These are phyloP conservation scores for Potorous gilbertii DNA, from an alignment of 2,797 vertebrate species.

Conservation along the genomic window DNA sequence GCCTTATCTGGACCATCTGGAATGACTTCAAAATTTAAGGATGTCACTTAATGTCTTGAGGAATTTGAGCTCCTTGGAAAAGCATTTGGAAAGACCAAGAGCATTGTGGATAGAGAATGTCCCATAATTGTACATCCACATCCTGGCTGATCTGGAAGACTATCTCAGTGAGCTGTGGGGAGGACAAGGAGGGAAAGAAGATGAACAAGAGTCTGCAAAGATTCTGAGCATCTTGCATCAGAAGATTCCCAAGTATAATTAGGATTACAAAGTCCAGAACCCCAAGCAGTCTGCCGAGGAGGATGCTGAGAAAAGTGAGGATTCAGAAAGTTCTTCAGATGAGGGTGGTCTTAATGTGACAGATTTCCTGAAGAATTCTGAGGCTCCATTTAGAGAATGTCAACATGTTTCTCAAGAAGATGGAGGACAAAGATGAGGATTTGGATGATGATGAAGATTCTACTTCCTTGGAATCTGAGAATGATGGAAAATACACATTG, in stretches of 20 bases:
- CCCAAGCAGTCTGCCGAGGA: constrained; percentile 94
- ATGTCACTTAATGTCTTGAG: constrained; percentile 94
- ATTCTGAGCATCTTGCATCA: constrained; percentile 94
- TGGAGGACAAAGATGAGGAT: constrained; percentile 78
- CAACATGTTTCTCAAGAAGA: constrained; percentile 90
- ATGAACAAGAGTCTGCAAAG: constrained; percentile 97
- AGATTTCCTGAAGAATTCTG: constrained; percentile 90
- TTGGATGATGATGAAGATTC: not conserved
- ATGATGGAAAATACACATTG: not conserved
- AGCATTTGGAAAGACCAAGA: constrained; percentile 94
- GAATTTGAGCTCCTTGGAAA: constrained; percentile 94
- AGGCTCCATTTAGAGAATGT: constrained; percentile 82
- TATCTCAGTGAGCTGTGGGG: constrained; percentile 96
- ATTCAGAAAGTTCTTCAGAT: constrained; percentile 77
- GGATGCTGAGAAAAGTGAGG: constrained; percentile 92
- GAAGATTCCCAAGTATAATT: constrained; percentile 96
- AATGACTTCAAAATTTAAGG: constrained; percentile 97
- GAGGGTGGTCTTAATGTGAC: constrained; percentile 85
- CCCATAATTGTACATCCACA: constrained; percentile 92
- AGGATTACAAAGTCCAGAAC: constrained; percentile 93
- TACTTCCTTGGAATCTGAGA: not conserved
- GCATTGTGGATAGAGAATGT: constrained; percentile 95
- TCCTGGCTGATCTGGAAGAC: constrained; percentile 93
- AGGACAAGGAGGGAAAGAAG: constrained; percentile 96
- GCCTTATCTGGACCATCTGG: constrained; percentile 94